Conservation (phyloP, 2,113 vertebrate genomes). For the Nothoprocta pentlandii region DNA sequence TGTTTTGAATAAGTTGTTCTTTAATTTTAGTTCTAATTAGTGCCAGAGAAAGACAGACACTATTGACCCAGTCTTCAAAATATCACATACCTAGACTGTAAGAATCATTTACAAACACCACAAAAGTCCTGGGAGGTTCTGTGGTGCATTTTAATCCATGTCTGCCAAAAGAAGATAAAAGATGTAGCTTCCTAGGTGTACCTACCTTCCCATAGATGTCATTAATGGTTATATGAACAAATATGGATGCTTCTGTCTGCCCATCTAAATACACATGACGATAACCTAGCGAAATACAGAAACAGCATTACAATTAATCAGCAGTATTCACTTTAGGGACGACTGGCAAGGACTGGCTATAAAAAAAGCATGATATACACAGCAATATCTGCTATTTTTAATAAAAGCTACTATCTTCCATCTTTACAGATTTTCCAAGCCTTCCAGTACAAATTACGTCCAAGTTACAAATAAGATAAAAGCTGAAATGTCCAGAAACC, state of each 20-base stretch:
- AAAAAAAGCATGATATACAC: not conserved
- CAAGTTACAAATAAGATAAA: not conserved
- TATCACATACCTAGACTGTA: not conserved
- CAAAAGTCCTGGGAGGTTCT: not conserved
- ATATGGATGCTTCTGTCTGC: conserved; percentile 95
- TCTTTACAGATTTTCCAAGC: not conserved
- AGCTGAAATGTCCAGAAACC: not conserved
- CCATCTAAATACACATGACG: conserved; percentile 97
- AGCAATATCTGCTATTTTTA: not conserved
- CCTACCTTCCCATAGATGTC: conserved; percentile 97
- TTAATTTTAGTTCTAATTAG: not conserved
- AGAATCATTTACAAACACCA: not conserved
- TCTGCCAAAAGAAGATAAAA: not conserved
- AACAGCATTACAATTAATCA: not conserved
- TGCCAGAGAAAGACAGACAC: not conserved
- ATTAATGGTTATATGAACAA: conserved; percentile 95
- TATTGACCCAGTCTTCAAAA: not conserved
- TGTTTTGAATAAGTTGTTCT: not conserved
- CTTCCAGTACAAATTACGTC: not conserved
- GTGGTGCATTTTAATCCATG: not conserved
- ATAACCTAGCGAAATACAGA: conserved; percentile 84
- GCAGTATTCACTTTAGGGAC: not conserved
- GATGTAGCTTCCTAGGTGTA: not conserved
- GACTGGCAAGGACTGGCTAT: not conserved
- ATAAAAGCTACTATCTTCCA: not conserved